A percentile compares a stretch with the other conserved stretches of the same genome.
phyloP scores from a whole-genome alignment of 2,113 vertebrate species.

The Salvator merianae region DNA sequence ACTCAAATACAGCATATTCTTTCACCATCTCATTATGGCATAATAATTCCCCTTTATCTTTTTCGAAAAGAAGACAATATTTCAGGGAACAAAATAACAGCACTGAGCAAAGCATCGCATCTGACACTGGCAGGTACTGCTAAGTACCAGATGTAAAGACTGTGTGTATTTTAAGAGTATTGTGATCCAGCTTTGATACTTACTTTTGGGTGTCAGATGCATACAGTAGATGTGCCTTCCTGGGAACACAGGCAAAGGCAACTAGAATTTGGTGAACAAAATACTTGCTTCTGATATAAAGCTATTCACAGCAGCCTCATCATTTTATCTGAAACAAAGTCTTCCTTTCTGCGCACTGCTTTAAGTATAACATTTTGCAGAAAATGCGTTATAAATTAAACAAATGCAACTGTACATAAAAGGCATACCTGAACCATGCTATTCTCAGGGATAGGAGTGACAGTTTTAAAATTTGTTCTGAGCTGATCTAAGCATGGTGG shows the following conservation, averaged over 20 bases:
- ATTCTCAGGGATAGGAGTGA: slow-evolving; percentile 78
- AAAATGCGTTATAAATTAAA: not conserved
- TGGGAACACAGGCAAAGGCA: not conserved
- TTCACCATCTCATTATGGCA: not conserved
- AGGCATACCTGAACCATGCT: slow-evolving; percentile 74
- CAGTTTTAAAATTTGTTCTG: slow-evolving; percentile 61
- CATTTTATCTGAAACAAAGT: not conserved
- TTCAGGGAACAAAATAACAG: not conserved
- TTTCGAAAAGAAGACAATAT: not conserved
- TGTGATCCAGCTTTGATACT: not conserved
- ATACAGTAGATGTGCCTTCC: not conserved
- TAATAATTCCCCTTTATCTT: not conserved
- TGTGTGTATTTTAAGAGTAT: not conserved
- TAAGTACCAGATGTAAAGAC: not conserved
- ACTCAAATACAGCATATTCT: not conserved
- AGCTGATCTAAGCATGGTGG: slow-evolving; percentile 67
- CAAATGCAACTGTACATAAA: not conserved
- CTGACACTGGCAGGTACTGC: not conserved
- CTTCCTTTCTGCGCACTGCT: not conserved
- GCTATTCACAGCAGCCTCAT: slow-evolving; percentile 2
- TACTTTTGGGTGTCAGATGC: not conserved
- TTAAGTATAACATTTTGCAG: not conserved
- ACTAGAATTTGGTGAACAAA: not conserved
- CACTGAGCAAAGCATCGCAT: not conserved
- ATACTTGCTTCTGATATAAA: not conserved